A percentile compares a stretch with the other conserved stretches of the same genome.
Conservation (phyloP, 1,140 invertebrate genomes). For the Pemphigus obesinymphae region DNA sequence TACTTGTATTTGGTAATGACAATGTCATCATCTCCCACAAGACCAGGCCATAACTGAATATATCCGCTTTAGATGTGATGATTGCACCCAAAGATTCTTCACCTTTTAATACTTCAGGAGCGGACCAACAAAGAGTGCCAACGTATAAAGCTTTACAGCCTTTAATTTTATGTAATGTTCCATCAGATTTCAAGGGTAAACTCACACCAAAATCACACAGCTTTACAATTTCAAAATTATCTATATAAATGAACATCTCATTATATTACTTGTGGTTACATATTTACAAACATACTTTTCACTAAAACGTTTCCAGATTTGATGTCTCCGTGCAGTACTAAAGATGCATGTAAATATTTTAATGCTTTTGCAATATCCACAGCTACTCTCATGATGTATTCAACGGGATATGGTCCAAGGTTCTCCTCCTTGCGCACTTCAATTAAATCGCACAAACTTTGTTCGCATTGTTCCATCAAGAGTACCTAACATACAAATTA, state of each 20-base stretch:
- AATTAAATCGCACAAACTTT: constrained; percentile 60
- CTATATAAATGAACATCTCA: constrained; percentile 53
- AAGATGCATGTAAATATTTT: constrained; percentile 71
- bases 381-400: constrained; percentile 60
- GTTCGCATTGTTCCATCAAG: constrained; percentile 56
- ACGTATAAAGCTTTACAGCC: constrained; percentile 56
- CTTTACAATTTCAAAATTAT: constrained; percentile 69
- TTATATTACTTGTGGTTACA: background rate
- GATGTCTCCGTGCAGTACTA: constrained; percentile 72
- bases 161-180: constrained; percentile 52
- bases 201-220: constrained; percentile 82
- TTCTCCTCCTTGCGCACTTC: constrained; percentile 61
- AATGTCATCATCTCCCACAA: constrained; percentile 78
- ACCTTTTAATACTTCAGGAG: constrained; percentile 65
- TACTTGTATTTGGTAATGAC: constrained; percentile 57
- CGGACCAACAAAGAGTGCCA: constrained; percentile 61
- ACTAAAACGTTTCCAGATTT: constrained; percentile 77
- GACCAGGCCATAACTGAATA: constrained; percentile 72
- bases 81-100: constrained; percentile 49
- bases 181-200: constrained; percentile 62
- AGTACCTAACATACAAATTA: constrained; percentile 43
- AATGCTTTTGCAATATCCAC: constrained; percentile 66
- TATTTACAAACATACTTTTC: constrained; percentile 46
- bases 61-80: constrained; percentile 69
- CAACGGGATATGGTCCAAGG: constrained; percentile 58